A percentile compares a stretch with the other conserved stretches of the same genome.
Evolutionary conservation across 2,113 vertebrate genomes (phyloP).

Genomic region (Pteronura brasiliensis): DNA sequence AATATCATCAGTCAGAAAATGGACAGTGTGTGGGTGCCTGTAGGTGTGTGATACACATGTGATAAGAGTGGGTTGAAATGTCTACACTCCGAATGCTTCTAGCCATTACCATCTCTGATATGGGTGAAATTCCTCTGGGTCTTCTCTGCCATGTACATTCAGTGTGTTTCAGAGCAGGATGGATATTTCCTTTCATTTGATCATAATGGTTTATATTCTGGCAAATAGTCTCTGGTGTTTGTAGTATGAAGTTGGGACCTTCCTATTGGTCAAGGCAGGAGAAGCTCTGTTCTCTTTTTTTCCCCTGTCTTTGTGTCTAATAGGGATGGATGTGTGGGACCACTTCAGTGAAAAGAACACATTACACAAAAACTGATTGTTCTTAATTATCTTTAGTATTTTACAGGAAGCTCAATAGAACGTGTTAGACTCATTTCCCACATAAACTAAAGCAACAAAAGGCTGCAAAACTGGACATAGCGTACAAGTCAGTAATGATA

Average conservation of each 20-base stretch:
- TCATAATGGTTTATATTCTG: neutral
- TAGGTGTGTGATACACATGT: rapidly evolving
- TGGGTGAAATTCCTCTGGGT: neutral
- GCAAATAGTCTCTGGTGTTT: neutral
- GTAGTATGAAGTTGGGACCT: neutral
- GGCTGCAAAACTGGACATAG: rapidly evolving
- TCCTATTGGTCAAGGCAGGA: neutral
- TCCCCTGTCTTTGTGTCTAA: neutral
- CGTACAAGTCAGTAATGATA: neutral
- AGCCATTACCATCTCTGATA: neutral
- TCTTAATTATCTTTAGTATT: neutral
- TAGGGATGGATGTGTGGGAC: neutral
- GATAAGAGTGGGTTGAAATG: neutral
- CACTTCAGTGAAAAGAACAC: neutral
- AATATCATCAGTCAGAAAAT: neutral
- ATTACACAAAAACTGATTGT: neutral
- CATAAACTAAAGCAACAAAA: neutral
- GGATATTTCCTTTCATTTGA: neutral
- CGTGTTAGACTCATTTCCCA: neutral
- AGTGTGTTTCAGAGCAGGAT: neutral
- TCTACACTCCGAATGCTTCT: neutral
- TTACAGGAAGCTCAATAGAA: neutral
- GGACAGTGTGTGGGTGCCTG: neutral
- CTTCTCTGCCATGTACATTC: neutral
- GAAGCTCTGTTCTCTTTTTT: neutral